Evolutionary conservation across 1,140 invertebrate genomes (phyloP).

Genomic region (Philopotamus ludificatus): DNA sequence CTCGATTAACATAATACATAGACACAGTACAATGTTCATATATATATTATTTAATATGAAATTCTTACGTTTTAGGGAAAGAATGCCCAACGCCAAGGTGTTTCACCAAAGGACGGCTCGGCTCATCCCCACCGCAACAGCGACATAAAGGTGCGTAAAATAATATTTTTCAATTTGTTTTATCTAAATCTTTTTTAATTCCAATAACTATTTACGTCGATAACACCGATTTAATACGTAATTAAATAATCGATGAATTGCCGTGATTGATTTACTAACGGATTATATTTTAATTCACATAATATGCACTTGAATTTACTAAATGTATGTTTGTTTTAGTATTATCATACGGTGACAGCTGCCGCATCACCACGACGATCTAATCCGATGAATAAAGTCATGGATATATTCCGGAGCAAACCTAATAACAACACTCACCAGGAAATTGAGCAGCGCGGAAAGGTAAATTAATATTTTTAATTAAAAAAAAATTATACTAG

Average conservation of each 20-base stretch:
- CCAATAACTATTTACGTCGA: no score
- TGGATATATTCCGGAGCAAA: constrained; percentile 83
- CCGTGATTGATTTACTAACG: no score
- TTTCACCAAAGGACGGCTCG: constrained; percentile 61
- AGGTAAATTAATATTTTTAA: no score
- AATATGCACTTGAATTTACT: no score
- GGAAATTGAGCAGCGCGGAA: constrained; percentile 68
- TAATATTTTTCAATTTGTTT: constrained; percentile 2
- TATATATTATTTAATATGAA: constrained; percentile 23
- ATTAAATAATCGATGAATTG: no score
- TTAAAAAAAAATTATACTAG: no score
- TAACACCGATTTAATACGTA: no score
- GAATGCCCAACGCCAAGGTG: constrained; percentile 44
- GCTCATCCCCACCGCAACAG: constrained; percentile 61
- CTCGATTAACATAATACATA: no score
- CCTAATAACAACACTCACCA: constrained; percentile 60
- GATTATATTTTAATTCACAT: no score
- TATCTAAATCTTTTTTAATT: constrained; percentile 2
- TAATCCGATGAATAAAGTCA: constrained; percentile 84
- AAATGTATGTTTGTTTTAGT: no score
- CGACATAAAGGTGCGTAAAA: constrained; percentile 53
- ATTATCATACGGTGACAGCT: constrained; percentile 66
- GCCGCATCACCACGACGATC: constrained; percentile 53
- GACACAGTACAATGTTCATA: no score
- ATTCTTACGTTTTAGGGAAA: constrained; percentile 52